Percentiles rank a stretch among this genome's conserved stretches.
These are phyloP conservation scores for Acronicta leporina DNA, from an alignment of 2,888 invertebrate genomes.

Conservation along the genomic window DNA sequence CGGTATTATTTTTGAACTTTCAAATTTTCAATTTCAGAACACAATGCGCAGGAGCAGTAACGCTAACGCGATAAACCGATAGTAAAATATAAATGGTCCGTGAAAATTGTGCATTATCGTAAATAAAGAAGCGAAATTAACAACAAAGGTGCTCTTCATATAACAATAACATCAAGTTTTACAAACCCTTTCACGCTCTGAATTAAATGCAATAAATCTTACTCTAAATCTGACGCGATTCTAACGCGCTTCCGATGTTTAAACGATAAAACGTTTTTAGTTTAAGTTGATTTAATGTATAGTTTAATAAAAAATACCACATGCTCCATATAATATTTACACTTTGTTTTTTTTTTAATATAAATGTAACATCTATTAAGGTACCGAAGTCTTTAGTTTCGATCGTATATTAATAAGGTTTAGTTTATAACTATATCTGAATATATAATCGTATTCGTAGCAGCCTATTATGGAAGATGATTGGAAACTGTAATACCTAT, in stretches of 20 bases:
- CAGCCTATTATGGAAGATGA: too few relatives aligned
- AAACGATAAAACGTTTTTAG: slow-evolving; percentile 35
- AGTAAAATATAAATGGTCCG: slow-evolving; percentile 74
- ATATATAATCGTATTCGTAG: too few relatives aligned
- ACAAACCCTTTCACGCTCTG: slow-evolving; percentile 67
- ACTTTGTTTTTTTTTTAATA: slow-evolving; percentile 16
- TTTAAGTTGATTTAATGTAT: slow-evolving; percentile 17
- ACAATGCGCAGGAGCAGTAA: slow-evolving; percentile 40
- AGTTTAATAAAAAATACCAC: slow-evolving; percentile 17
- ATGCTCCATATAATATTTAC: slow-evolving; percentile 27
- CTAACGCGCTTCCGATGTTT: slow-evolving; percentile 29
- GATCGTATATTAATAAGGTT: too few relatives aligned
- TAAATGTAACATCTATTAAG: too few relatives aligned
- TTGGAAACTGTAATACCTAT: too few relatives aligned
- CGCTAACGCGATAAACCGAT: slow-evolving; percentile 64
- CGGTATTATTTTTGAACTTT: slow-evolving; percentile 8
- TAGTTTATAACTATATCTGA: too few relatives aligned
- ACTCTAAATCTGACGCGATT: slow-evolving; percentile 58
- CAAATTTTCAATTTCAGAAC: slow-evolving; percentile 25
- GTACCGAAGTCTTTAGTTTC: neutral
- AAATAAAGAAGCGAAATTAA: slow-evolving; percentile 72
- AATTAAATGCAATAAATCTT: slow-evolving; percentile 73
- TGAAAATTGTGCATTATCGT: slow-evolving; percentile 80
- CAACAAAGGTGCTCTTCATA: slow-evolving; percentile 67
- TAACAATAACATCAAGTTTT: slow-evolving; percentile 68